These are phyloP conservation scores for Morone chrysops DNA, from an alignment of 2,113 vertebrate species.

Conservation along the genomic window DNA sequence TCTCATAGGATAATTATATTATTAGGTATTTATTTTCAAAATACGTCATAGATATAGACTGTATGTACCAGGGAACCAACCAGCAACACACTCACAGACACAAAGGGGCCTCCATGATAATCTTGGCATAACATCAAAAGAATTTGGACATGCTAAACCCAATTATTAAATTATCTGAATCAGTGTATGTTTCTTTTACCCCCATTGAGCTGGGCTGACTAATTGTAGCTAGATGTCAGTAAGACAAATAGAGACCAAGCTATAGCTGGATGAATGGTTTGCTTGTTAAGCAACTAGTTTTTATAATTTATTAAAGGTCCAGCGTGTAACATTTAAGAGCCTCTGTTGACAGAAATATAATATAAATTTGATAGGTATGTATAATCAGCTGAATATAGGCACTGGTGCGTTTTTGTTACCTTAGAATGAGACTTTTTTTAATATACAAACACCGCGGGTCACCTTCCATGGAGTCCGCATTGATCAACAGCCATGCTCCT, in stretches of 20 bases:
- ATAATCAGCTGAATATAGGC: no score
- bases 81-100: background rate
- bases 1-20: no score
- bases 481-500: no score
- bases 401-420: no score
- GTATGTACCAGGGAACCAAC: no score
- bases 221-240: background rate
- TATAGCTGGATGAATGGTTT: background rate
- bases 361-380: no score
- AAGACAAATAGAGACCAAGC: background rate
- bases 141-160: background rate
- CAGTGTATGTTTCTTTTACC: background rate
- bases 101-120: background rate
- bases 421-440: no score
- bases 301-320: background rate
- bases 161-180: constrained; percentile 20
- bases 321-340: no score
- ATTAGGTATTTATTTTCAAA: background rate
- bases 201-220: background rate
- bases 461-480: no score
- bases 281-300: no score
- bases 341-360: no score
- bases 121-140: background rate
- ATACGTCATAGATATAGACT: background rate
- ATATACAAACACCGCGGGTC: no score